Evolutionary conservation across 2,888 invertebrate species (phyloP).

Genomic region (Spilosoma lubricipeda): DNA sequence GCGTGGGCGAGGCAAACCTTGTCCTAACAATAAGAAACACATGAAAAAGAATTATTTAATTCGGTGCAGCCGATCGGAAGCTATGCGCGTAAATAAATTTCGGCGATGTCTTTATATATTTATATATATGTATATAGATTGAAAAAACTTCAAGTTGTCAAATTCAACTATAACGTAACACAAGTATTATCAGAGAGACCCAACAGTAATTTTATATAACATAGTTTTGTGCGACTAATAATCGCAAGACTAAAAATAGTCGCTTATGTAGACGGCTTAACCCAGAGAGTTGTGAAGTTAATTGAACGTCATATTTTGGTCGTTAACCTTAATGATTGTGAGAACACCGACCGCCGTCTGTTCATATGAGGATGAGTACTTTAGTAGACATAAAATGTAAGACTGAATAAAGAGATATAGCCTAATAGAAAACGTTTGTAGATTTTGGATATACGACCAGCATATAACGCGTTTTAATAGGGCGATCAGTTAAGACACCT

Average conservation of each 20-base stretch:
- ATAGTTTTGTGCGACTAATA: neutral
- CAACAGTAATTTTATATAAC: neutral
- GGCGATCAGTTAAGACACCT: too few species aligned
- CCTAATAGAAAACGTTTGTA: neutral
- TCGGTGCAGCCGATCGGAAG: too few species aligned
- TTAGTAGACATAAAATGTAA: constrained; percentile 3
- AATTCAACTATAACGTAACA: too few species aligned
- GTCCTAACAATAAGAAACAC: too few species aligned
- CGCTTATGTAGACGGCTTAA: constrained; percentile 37
- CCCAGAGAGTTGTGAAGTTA: constrained; percentile 44
- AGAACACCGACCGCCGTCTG: constrained; percentile 35
- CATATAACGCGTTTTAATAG: neutral
- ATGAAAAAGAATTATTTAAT: too few species aligned
- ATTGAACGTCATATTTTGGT: constrained; percentile 57
- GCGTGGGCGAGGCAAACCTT: too few species aligned
- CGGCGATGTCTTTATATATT: too few species aligned
- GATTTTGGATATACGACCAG: neutral
- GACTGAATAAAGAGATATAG: neutral
- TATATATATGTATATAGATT: too few species aligned
- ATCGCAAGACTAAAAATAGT: constrained; percentile 25
- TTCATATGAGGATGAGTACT: constrained; percentile 34
- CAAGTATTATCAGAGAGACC: too few species aligned
- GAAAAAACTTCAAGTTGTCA: too few species aligned
- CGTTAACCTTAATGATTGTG: constrained; percentile 57
- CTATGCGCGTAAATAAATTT: too few species aligned